Evolutionary conservation across 2,888 invertebrate genomes (phyloP), one percentile per base, ranked within the genome.

Genomic region (Cephalotes varians): DNA sequence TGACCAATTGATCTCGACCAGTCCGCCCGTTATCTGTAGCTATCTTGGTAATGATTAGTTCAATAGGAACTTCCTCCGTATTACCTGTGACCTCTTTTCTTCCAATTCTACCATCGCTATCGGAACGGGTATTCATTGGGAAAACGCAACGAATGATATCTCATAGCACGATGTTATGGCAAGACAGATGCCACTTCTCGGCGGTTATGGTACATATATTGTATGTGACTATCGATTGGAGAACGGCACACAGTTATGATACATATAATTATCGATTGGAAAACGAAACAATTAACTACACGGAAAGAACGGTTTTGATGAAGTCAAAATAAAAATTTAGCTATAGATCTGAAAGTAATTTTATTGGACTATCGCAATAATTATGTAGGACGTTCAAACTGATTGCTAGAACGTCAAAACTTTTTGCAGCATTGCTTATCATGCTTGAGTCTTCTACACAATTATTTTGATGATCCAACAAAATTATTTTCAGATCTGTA

Each of bases 31-130:
- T 90, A 90, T 90, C 88, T 90, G 86, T 88, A 87, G 85, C 90
- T 85, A 88, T 90, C 87, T 88, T 86, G 86, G 49, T 88, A 86
- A 90, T 89, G 88, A 90, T 90, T 83, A 87, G 90, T 89, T 90
- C 87, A 90, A 90, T 89, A 86, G 89, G 90, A 49, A 90, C 90
- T 90, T 90, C 90, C 90, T 90, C 86, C 65, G 72, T 86, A 90
- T 84, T 90, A 87, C 88, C 90, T 88, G 89, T 73, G 90, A 88
- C 90, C 90, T 89, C 87, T 89, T 90, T 89, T 86, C 87, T 88
- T 86, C 85, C 87, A 86, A 84, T 87, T 88, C 88, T 84, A 81
- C 64, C 82, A 54, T 85, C 73, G 76, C 88, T 62, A 85, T 88
- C 81, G 71, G 85, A 76, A 86, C 81, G 73, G 72, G n/a, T 58